A percentile compares a stretch with the other conserved stretches of the same genome.
Evolutionary conservation across 1,140 invertebrate genomes (phyloP).

Genomic region (Trichogramma pretiosum): DNA sequence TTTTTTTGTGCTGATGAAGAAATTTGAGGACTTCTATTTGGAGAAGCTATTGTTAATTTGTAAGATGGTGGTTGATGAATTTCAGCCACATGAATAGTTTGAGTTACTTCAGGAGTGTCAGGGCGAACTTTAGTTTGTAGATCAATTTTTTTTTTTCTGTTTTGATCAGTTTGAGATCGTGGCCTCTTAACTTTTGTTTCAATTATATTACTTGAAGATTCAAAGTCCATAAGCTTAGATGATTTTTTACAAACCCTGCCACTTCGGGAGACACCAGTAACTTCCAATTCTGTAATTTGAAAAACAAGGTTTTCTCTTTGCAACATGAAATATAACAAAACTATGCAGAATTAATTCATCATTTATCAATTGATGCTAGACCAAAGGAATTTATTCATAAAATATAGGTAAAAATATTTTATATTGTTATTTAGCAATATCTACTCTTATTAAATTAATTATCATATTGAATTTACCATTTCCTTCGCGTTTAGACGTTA

Average conservation of each 20-base stretch:
- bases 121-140: slow-evolving; percentile 6
- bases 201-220: slow-evolving; percentile 70
- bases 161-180: slow-evolving; percentile 35
- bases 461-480: slow-evolving; percentile 9
- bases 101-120: slow-evolving; percentile 9
- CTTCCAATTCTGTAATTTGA: slow-evolving; percentile 63
- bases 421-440: too few species aligned
- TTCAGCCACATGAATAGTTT: slow-evolving; percentile 19
- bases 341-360: background rate
- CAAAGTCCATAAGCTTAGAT: slow-evolving; percentile 89
- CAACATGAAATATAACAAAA: too few species aligned
- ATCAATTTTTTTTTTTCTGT: slow-evolving; percentile 12
- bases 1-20: slow-evolving; percentile 1
- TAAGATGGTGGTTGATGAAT: slow-evolving; percentile 19
- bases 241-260: slow-evolving; percentile 88
- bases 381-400: too few species aligned
- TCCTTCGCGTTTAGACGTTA: background rate
- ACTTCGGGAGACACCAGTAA: slow-evolving; percentile 76
- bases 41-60: slow-evolving; percentile 1
- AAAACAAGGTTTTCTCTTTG: too few species aligned
- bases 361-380: too few species aligned
- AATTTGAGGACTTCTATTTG: slow-evolving; percentile 8
- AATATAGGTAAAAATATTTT: too few species aligned
- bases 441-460: background rate
- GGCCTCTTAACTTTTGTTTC: slow-evolving; percentile 42